Base-by-base conservation (phyloP, 30 jellyfish, hydroid and myxozoan species). In the Aurelia aurita region DNA sequence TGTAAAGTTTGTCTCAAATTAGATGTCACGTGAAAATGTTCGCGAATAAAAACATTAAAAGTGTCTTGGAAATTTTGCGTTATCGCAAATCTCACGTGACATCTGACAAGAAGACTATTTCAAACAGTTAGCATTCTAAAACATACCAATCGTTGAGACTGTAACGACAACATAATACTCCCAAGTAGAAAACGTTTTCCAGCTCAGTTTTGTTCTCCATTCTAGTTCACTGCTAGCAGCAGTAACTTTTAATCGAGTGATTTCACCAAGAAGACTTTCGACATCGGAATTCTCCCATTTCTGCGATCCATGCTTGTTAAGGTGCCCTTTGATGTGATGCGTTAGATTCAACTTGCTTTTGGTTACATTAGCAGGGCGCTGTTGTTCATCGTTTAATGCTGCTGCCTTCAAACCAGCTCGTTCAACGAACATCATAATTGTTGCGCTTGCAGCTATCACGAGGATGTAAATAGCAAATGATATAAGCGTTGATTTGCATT, bases 361-460 rank as follows among this genome's bases (percentile, higher is more conserved):
- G 14, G 87, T 7, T n/a, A 10, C 58, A 18, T 74, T 74, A 5
- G 25, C 49, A 55, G 61, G 74, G 63, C 74, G 74, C 32, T 58
- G 75, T 73, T 55, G 47, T 16, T 51, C 86, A 23, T 57, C 63
- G 11, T 53, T 28, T 61, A 14, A 39, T 29, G 54, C 75, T 6
- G 71, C 28, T 21, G 47, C 43, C 26, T 35, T 21, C 79, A 77
- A 19, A 18, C 88, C 88, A 39, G 61, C 79, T n/a, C 79, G 78
- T 25, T 77, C 88, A 67, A 77, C 63, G 58, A 77, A 77, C 88
- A 77, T 77, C 26, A 77, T 67, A 15, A 77, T 62, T 14, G 63
- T 72, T 14, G 88, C 78, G 60, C 78, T 66, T 20, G 88, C 88
- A 12, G 63, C 79, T 18, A 46, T 49, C 10, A 77, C 88, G 19